phyloP scores from a whole-genome alignment of 2,797 vertebrate genomes.

The Sebastes kiyomatsui region DNA sequence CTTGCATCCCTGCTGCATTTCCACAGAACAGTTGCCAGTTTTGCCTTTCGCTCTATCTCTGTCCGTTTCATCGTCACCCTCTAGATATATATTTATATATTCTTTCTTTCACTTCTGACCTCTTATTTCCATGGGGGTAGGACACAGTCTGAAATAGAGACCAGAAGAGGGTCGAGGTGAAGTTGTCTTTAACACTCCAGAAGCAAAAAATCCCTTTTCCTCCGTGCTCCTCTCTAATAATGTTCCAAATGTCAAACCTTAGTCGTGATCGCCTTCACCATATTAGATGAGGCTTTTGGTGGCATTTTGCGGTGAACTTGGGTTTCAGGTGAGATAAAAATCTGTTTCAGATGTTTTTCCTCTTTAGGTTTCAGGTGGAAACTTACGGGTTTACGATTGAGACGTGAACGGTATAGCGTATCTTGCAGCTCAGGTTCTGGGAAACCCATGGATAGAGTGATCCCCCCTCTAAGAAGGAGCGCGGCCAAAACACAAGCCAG shows the following conservation, averaged over 20 bases:
- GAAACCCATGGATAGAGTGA: neutral
- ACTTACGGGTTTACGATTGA: neutral
- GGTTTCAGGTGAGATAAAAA: conserved; percentile 40
- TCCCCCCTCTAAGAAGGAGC: neutral
- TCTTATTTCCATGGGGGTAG: conserved; percentile 20
- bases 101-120: conserved; percentile 1
- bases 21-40: conserved; percentile 15
- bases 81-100: neutral
- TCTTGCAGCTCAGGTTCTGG: neutral
- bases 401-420: neutral
- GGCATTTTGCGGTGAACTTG: conserved; percentile 46
- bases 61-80: conserved; percentile 5
- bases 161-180: conserved; percentile 25
- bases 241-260: conserved; percentile 64
- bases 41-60: neutral
- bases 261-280: conserved; percentile 34
- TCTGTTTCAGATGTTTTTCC: conserved; percentile 11
- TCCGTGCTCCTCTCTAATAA: conserved; percentile 38
- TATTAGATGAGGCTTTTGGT: conserved; percentile 47
- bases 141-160: conserved; percentile 26
- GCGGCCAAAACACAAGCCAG: conserved; percentile 5
- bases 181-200: conserved; percentile 30
- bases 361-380: conserved; percentile 1
- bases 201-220: conserved; percentile 15
- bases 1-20: conserved; percentile 42